Conservation (phyloP, 2,113 vertebrate species). For the Centropus unirufus region DNA sequence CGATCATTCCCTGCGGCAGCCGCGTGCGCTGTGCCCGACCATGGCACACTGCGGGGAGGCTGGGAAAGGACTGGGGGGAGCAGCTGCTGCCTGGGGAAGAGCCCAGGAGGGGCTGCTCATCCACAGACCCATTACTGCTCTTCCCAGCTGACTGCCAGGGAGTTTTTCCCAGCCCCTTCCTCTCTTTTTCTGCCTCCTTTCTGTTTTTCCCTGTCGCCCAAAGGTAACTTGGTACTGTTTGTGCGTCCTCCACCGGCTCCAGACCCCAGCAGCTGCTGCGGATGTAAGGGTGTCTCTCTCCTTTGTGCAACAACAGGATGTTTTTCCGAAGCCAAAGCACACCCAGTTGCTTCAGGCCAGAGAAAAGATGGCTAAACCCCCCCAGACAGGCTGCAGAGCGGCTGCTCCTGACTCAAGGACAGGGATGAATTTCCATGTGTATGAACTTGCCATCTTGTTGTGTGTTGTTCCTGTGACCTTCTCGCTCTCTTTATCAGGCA, state of each 20-base stretch:
- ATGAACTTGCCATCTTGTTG: not conserved
- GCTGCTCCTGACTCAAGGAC: not conserved
- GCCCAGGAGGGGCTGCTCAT: not conserved
- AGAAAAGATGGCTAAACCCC: not conserved
- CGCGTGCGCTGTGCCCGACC: fast-evolving
- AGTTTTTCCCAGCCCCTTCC: not conserved
- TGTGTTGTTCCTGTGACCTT: not conserved
- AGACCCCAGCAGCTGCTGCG: not conserved
- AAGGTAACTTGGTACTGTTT: not conserved
- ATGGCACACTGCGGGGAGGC: not conserved
- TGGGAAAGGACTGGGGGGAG: not conserved
- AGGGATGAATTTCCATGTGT: not conserved
- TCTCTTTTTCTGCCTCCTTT: not conserved
- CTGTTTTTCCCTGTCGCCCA: not conserved
- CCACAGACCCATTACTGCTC: not conserved
- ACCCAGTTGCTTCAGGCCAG: not conserved
- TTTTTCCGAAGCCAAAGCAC: not conserved
- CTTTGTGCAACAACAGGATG: not conserved
- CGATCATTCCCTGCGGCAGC: fast-evolving
- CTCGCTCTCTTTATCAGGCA: conserved; percentile 67
- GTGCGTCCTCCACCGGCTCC: not conserved
- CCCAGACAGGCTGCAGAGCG: fast-evolving
- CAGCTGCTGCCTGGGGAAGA: not conserved
- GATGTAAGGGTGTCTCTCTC: not conserved
- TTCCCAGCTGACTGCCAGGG: not conserved